Evolutionary conservation across 2,113 vertebrate species (phyloP).

Genomic region (Hippopotamus amphibius): DNA sequence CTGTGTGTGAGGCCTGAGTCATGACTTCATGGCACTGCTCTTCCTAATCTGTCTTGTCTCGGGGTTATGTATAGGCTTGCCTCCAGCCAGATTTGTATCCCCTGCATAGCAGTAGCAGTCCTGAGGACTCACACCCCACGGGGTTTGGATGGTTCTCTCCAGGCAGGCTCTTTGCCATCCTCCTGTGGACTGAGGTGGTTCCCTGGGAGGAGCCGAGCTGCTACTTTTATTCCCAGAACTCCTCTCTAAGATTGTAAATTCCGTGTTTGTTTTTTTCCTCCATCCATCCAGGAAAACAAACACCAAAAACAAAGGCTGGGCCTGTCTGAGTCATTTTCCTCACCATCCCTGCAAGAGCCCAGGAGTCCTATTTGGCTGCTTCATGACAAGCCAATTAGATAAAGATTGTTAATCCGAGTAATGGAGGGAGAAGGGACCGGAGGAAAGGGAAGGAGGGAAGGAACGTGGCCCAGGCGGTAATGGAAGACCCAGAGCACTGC

Average conservation of each 20-base stretch:
- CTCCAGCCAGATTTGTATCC: background rate
- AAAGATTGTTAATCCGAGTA: slow-evolving; percentile 76
- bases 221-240: background rate
- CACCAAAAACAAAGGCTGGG: background rate
- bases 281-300: slow-evolving; percentile 28
- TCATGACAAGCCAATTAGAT: slow-evolving; percentile 71
- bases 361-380: slow-evolving; percentile 65
- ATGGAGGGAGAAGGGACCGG: slow-evolving; percentile 38
- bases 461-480: slow-evolving; percentile 41
- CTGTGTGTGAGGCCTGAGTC: background rate
- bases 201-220: background rate
- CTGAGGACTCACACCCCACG: background rate
- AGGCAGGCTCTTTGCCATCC: background rate
- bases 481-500: background rate
- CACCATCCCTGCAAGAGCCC: slow-evolving; percentile 19
- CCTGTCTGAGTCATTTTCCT: background rate
- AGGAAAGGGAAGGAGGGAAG: slow-evolving; percentile 58
- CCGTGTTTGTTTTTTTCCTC: background rate
- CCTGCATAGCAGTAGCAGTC: accelerated
- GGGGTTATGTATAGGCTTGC: background rate
- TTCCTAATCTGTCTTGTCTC: background rate
- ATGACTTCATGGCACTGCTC: background rate
- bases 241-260: slow-evolving; percentile 15
- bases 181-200: background rate
- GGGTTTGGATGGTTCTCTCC: background rate